Conservation (phyloP, 2,113 vertebrate genomes). For the Columba janthina region DNA sequence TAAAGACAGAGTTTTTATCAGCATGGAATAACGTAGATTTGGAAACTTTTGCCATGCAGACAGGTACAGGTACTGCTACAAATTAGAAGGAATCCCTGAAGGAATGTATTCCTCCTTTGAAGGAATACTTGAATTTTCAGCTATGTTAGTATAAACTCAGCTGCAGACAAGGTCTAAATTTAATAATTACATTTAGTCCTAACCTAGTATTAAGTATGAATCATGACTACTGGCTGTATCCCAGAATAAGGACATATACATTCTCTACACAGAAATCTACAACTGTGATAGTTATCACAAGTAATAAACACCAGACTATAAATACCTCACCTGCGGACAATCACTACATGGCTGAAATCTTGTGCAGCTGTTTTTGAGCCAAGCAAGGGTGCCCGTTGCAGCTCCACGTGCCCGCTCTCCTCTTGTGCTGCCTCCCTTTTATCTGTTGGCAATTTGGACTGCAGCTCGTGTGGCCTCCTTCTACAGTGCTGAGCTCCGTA, state of each 20-base stretch:
- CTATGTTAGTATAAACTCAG: not conserved
- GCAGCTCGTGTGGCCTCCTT: not conserved
- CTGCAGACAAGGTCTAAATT: not conserved
- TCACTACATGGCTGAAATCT: not conserved
- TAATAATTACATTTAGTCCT: not conserved
- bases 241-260: not conserved
- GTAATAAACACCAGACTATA: not conserved
- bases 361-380: not conserved
- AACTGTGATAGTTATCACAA: not conserved
- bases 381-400: not conserved
- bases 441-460: accelerated
- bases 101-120: not conserved
- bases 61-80: not conserved
- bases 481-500: accelerated
- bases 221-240: not conserved
- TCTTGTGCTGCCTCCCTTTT: not conserved
- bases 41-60: not conserved
- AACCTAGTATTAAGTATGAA: not conserved
- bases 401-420: not conserved
- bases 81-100: not conserved
- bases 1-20: not conserved
- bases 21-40: not conserved
- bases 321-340: not conserved
- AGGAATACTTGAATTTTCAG: not conserved
- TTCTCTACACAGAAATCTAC: not conserved